phyloP scores from a whole-genome alignment of 2,797 vertebrate genomes.

The Tangara arthus region DNA sequence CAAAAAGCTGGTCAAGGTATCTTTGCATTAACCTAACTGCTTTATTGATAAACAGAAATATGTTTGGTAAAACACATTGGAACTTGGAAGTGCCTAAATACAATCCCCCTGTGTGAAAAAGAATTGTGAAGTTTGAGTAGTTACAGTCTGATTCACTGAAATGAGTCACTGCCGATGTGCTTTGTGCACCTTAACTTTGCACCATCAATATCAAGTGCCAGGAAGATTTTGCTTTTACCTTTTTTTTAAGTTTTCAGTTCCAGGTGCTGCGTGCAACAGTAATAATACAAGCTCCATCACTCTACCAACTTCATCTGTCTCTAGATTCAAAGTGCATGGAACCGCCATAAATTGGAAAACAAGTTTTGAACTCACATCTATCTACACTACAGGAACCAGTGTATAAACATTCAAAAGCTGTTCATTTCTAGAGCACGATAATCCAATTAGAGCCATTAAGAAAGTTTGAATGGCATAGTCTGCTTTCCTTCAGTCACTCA shows the following conservation, averaged over 20 bases:
- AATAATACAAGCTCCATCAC: neutral
- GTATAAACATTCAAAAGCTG: neutral
- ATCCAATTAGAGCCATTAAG: neutral
- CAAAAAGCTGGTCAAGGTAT: neutral
- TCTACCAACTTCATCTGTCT: neutral
- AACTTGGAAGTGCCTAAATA: neutral
- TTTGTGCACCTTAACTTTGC: neutral
- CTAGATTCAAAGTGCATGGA: neutral
- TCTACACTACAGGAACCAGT: neutral
- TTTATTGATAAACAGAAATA: neutral
- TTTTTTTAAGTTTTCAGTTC: neutral
- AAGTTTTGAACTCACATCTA: neutral
- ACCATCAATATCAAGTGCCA: neutral
- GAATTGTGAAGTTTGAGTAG: neutral
- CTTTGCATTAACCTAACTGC: neutral
- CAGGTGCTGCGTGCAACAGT: neutral
- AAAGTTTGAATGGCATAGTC: neutral
- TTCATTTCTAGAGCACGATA: neutral
- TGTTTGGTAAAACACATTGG: fast-evolving
- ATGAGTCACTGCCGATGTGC: neutral
- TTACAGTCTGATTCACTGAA: neutral
- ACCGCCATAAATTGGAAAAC: neutral
- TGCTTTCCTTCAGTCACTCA: neutral
- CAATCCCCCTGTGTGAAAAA: neutral
- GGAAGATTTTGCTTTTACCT: neutral